Evolutionary conservation across 2,113 vertebrate genomes (phyloP).

Genomic region (Pundamilia nyererei): DNA sequence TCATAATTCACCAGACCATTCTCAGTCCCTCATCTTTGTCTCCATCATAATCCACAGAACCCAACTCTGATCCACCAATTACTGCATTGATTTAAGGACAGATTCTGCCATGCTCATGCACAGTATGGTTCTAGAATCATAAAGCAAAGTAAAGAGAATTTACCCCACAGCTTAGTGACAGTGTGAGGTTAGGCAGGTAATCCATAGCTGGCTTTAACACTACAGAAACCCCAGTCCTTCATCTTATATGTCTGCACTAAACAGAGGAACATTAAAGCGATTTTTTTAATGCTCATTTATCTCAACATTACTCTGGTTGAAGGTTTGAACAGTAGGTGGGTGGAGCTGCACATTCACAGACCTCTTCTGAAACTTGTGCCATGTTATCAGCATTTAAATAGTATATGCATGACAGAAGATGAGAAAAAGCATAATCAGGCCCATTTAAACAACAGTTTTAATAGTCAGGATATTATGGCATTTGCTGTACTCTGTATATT

Average conservation of each 20-base stretch:
- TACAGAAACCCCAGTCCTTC: background rate
- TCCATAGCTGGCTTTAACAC: background rate
- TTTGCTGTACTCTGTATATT: background rate
- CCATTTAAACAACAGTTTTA: background rate
- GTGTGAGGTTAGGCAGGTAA: background rate
- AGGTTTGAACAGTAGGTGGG: background rate
- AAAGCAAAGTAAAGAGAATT: background rate
- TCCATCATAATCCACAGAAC: background rate
- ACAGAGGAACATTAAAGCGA: background rate
- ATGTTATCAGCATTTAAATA: background rate
- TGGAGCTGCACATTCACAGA: background rate
- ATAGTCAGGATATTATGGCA: background rate
- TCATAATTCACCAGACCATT: background rate
- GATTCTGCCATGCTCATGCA: background rate
- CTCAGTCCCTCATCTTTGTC: background rate
- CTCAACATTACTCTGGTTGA: background rate
- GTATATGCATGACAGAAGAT: background rate
- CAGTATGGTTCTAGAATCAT: background rate
- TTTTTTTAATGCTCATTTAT: background rate
- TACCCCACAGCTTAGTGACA: background rate
- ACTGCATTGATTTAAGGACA: background rate
- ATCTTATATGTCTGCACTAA: background rate
- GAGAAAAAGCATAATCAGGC: background rate
- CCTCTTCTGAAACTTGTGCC: background rate
- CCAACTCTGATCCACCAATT: background rate